phyloP scores from a whole-genome alignment of 2,888 invertebrate genomes.

The Xestia sexstrigata region DNA sequence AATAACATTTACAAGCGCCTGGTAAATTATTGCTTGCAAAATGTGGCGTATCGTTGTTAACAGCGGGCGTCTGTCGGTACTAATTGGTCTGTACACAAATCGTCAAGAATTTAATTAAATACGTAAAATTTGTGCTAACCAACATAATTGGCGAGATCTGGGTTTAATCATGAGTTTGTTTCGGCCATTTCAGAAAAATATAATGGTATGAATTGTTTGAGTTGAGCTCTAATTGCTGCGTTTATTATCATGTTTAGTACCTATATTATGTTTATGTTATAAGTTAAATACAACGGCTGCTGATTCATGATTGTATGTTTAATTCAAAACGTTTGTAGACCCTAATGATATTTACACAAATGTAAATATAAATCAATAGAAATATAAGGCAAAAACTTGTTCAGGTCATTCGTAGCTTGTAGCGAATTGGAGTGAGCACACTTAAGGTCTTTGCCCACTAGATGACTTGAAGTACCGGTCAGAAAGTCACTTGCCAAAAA shows the following conservation, averaged over 20 bases:
- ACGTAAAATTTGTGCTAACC: slow-evolving; percentile 58
- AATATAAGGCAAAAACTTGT: background rate
- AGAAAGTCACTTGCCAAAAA: background rate
- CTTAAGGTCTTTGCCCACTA: no score
- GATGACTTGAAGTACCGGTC: background rate
- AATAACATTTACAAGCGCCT: slow-evolving; percentile 47
- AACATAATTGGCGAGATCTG: slow-evolving; percentile 66
- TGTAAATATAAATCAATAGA: background rate
- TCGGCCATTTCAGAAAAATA: slow-evolving; percentile 46
- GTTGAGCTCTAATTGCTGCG: slow-evolving; percentile 8
- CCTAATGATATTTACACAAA: background rate
- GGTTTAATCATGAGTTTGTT: slow-evolving; percentile 55
- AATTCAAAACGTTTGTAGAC: background rate
- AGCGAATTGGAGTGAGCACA: background rate
- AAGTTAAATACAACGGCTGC: background rate
- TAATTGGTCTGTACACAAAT: slow-evolving; percentile 54
- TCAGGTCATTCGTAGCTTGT: background rate
- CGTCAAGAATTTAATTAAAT: slow-evolving; percentile 63
- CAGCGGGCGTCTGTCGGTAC: slow-evolving; percentile 12
- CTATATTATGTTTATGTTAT: background rate
- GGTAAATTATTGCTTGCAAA: slow-evolving; percentile 51
- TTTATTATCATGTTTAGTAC: slow-evolving; percentile 23
- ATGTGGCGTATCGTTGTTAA: slow-evolving; percentile 33
- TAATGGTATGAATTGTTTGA: slow-evolving; percentile 19
- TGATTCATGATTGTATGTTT: background rate